These are phyloP conservation scores for Anorthoa munda DNA, from an alignment of 2,888 invertebrate genomes.

Conservation along the genomic window DNA sequence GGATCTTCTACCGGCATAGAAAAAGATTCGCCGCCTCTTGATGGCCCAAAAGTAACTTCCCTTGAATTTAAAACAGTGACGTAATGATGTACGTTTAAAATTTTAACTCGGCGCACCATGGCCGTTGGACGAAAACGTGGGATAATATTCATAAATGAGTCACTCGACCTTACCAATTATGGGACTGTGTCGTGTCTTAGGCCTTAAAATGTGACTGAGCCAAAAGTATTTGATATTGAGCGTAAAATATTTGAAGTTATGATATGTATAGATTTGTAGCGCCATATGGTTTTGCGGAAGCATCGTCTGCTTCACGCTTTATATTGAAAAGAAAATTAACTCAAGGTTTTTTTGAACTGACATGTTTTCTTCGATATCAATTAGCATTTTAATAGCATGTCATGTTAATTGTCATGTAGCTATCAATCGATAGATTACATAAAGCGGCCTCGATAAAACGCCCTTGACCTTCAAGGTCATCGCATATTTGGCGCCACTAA, in stretches of 20 bases:
- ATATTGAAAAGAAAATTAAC: constrained; percentile 2
- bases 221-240: neutral
- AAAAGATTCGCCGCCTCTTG: constrained; percentile 2
- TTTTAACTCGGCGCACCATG: constrained; percentile 46
- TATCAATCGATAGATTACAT: constrained; percentile 45
- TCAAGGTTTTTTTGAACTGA: neutral
- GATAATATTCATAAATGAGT: constrained; percentile 61
- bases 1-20: neutral
- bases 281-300: neutral
- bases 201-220: constrained; percentile 13
- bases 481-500: constrained; percentile 30
- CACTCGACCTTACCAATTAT: constrained; percentile 68
- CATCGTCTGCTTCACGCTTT: neutral
- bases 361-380: constrained; percentile 15
- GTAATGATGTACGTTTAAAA: constrained; percentile 50
- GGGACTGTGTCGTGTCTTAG: constrained; percentile 46
- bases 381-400: constrained; percentile 25
- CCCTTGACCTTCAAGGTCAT: constrained; percentile 62
- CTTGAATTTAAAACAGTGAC: constrained; percentile 65
- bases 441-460: constrained; percentile 23
- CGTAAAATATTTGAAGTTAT: neutral
- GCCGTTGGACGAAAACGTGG: constrained; percentile 52
- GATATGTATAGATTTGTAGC: neutral
- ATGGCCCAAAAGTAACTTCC: constrained; percentile 32
- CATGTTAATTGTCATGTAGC: constrained; percentile 12